A percentile compares a stretch with the other conserved stretches of the same genome.
Evolutionary conservation across 2,888 invertebrate genomes (phyloP).

Genomic region (Lasioglossum vierecki): DNA sequence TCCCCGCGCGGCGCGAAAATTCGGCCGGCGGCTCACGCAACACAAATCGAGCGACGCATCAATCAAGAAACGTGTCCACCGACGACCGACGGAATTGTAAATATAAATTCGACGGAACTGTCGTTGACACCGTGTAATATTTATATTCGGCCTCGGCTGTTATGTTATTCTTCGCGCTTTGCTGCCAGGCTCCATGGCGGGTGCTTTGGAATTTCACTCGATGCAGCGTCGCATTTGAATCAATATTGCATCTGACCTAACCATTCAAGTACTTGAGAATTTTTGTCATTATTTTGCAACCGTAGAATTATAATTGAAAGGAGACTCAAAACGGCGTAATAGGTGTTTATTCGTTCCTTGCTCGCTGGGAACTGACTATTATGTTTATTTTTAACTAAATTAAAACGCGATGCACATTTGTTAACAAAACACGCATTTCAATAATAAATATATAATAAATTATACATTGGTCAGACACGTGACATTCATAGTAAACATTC

Average conservation of each 20-base stretch:
- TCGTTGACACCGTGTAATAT: slow-evolving; percentile 10
- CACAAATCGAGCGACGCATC: slow-evolving; percentile 21
- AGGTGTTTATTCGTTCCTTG: too few relatives aligned
- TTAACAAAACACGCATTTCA: too few relatives aligned
- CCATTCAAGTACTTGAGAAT: neutral
- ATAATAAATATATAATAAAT: too few relatives aligned
- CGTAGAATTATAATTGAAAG: neutral
- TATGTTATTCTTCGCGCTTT: neutral
- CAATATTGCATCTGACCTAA: neutral
- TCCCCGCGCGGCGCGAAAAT: slow-evolving; percentile 26
- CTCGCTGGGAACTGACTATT: too few relatives aligned
- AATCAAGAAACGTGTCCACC: slow-evolving; percentile 17
- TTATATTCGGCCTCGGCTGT: neutral
- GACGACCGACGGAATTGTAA: slow-evolving; percentile 11
- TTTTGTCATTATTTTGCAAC: neutral
- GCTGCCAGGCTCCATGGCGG: neutral
- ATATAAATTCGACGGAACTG: neutral
- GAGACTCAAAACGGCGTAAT: too few relatives aligned
- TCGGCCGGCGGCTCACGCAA: neutral
- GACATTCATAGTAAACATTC: too few relatives aligned
- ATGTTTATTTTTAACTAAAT: too few relatives aligned
- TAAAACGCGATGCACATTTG: too few relatives aligned
- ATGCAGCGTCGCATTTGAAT: neutral
- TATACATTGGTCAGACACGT: too few relatives aligned
- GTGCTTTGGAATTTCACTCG: neutral